Evolutionary conservation across 2,113 vertebrate species (phyloP), one percentile per base, ranked within the genome.

Genomic region (Embiotoca jacksoni): DNA sequence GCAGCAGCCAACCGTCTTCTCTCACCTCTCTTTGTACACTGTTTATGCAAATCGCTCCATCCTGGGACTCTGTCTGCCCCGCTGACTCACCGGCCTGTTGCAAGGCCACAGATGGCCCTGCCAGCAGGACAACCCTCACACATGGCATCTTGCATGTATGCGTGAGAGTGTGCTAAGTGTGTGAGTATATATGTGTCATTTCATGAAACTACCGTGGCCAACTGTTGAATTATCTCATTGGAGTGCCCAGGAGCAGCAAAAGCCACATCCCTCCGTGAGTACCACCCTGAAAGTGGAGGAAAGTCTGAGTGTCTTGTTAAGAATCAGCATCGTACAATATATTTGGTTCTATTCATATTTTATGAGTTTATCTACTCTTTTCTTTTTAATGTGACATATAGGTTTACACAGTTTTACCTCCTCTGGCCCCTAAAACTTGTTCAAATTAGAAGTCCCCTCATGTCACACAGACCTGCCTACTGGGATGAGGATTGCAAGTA

Each of bases 121-220:
- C 68, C 91, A 91, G 83, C 84, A 92, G 89, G 85, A 87, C 82
- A 82, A 69, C 74, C 82, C 86, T 91, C 78, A 84, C 90, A 92
- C 88, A 85, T 83, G 83, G 82, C 83, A 81, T 82, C 78, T 78
- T 76, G 87, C 82, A 82, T 79, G 64, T 36, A 67, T 84, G 89
- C 63, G 52, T 60, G 78, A 87, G 80, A 69, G 78, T 70, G 78
- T 63, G 76, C 57, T 68, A 7, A 35, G 67, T 52, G 66, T 62
- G 66, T 66, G 72, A 73, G 75, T 62, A 56, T 75, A 9, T 59
- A 78, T 88, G 89, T 82, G 81, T 91, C 84, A 89, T 66, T 52
- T 60, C 59, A 76, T 84, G 73, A 81, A 86, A 86, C 78, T 57
- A 69, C 49, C 60, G 72, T 14, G 46, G 63, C 73, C 78, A 83